Evolutionary conservation across 2,113 vertebrate genomes (phyloP).

Genomic region (Tenrec ecaudatus): DNA sequence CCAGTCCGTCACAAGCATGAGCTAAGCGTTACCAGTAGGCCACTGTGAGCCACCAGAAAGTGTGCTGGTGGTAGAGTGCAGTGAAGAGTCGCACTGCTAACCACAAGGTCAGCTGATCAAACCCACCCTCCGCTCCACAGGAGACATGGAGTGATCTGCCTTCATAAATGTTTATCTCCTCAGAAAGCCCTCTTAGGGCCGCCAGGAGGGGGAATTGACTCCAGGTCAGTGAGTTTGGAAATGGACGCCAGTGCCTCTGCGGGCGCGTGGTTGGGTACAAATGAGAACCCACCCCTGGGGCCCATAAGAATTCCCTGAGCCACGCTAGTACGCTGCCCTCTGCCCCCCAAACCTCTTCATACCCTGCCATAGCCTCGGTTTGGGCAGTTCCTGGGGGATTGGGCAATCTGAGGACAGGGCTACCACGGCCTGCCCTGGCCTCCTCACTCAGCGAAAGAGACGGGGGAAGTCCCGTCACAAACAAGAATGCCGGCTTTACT

Average conservation of each 20-base stretch:
- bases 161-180: too few species aligned
- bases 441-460: constrained; percentile 3
- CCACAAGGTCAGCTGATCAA: too few species aligned
- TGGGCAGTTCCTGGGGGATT: not conserved
- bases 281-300: fast-evolving
- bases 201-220: too few species aligned
- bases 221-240: too few species aligned
- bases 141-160: too few species aligned
- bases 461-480: not conserved
- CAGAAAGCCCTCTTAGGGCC: too few species aligned
- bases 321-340: not conserved
- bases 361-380: not conserved
- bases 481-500: not conserved
- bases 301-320: not conserved
- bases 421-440: fast-evolving
- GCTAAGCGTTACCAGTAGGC: not conserved
- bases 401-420: not conserved
- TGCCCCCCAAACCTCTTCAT: not conserved
- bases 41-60: too few species aligned
- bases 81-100: too few species aligned
- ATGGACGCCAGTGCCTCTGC: not conserved
- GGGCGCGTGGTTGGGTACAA: not conserved
- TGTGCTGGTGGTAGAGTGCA: too few species aligned
- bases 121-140: too few species aligned
- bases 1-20: not conserved